phyloP scores from a whole-genome alignment of 2,888 invertebrate species.

The Acleris holmiana region DNA sequence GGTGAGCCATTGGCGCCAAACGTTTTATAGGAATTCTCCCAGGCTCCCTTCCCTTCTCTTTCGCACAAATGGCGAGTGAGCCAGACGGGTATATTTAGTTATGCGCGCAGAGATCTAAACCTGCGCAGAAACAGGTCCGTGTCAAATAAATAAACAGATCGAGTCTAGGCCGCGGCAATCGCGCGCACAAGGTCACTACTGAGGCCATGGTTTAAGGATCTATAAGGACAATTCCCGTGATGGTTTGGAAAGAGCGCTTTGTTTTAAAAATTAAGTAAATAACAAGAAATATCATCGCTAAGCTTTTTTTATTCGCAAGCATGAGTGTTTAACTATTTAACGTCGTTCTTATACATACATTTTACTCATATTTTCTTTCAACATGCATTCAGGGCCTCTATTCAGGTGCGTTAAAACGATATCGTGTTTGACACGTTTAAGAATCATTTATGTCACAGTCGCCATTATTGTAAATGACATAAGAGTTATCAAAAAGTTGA shows the following conservation, averaged over 20 bases:
- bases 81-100: not conserved
- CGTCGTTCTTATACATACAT: too few species aligned
- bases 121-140: slow-evolving; percentile 34
- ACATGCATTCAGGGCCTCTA: too few species aligned
- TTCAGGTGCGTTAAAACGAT: too few species aligned
- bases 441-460: too few species aligned
- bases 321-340: too few species aligned
- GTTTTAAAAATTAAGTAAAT: not conserved
- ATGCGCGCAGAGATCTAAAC: slow-evolving; percentile 15
- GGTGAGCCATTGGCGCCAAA: not conserved
- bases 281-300: not conserved
- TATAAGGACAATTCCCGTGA: slow-evolving; percentile 8
- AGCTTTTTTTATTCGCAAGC: too few species aligned
- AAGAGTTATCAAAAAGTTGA: too few species aligned
- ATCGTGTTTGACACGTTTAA: too few species aligned
- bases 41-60: not conserved
- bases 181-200: slow-evolving; percentile 33
- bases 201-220: slow-evolving; percentile 16
- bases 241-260: not conserved
- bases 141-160: slow-evolving; percentile 29
- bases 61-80: not conserved
- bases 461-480: too few species aligned
- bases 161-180: slow-evolving; percentile 36
- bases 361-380: too few species aligned
- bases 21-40: not conserved